Percentiles rank a stretch among this genome's conserved stretches.
phyloP scores from a whole-genome alignment of 2,113 vertebrate species.

The Saiga tatarica region DNA sequence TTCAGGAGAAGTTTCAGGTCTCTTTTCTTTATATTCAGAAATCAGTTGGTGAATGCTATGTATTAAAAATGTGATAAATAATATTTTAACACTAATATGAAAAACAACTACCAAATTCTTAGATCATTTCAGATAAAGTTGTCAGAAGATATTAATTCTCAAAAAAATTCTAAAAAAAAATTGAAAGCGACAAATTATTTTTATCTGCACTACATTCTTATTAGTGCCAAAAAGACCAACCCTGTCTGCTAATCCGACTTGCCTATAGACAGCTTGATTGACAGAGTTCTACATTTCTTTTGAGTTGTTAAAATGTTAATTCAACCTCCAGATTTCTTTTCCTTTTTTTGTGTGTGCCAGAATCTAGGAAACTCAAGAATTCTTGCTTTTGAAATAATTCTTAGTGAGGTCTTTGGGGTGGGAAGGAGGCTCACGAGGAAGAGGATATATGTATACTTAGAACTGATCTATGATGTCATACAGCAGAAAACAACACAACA shows the following conservation, averaged over 20 bases:
- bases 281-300: neutral
- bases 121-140: neutral
- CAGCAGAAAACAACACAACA: neutral
- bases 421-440: neutral
- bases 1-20: slow-evolving; percentile 71
- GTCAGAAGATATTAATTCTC: neutral
- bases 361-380: neutral
- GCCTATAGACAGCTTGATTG: neutral
- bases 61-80: slow-evolving; percentile 43
- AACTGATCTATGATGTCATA: neutral
- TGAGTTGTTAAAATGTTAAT: neutral
- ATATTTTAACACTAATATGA: neutral
- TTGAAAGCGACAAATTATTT: neutral
- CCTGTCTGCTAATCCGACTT: neutral
- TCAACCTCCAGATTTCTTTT: neutral
- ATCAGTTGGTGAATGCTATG: slow-evolving; percentile 85
- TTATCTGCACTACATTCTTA: neutral
- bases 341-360: neutral
- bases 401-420: neutral
- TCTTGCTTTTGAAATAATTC: neutral
- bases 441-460: neutral
- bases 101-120: neutral
- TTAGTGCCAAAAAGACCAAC: neutral
- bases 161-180: neutral
- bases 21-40: slow-evolving; percentile 46